Evolutionary conservation across 2,888 invertebrate genomes (phyloP).

Genomic region (Athrips mouffetella): DNA sequence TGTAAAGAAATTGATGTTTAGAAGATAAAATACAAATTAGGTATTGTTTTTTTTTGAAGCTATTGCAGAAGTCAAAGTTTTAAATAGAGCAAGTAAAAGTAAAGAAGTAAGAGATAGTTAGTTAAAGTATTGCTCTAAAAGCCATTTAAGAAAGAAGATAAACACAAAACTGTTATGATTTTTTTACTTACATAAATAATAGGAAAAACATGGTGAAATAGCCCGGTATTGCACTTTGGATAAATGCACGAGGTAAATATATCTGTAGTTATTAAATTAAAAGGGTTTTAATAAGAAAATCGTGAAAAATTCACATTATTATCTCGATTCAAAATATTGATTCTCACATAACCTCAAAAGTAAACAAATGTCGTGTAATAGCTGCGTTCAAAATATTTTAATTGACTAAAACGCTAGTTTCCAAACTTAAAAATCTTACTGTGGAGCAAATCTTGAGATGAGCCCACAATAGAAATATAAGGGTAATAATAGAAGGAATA

Average conservation of each 20-base stretch:
- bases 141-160: not conserved
- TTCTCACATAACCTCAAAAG: constrained; percentile 10
- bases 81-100: too few species aligned
- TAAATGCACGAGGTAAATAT: not conserved
- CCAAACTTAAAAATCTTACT: not conserved
- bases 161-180: not conserved
- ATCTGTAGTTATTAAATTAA: not conserved
- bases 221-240: not conserved
- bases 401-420: constrained; percentile 8
- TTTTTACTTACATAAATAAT: not conserved
- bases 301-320: not conserved
- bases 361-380: constrained; percentile 6
- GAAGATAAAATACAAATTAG: too few species aligned
- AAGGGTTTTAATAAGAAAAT: too few species aligned
- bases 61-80: too few species aligned
- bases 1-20: constrained; percentile 36
- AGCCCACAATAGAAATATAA: too few species aligned
- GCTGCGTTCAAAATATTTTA: not conserved
- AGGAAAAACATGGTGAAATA: not conserved
- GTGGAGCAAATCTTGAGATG: too few species aligned
- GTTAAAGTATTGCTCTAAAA: too few species aligned
- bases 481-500: too few species aligned
- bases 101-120: too few species aligned
- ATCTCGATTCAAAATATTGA: not conserved
- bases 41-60: too few species aligned